phyloP scores from a whole-genome alignment of 2,113 vertebrate genomes.

The Willisornis vidua region DNA sequence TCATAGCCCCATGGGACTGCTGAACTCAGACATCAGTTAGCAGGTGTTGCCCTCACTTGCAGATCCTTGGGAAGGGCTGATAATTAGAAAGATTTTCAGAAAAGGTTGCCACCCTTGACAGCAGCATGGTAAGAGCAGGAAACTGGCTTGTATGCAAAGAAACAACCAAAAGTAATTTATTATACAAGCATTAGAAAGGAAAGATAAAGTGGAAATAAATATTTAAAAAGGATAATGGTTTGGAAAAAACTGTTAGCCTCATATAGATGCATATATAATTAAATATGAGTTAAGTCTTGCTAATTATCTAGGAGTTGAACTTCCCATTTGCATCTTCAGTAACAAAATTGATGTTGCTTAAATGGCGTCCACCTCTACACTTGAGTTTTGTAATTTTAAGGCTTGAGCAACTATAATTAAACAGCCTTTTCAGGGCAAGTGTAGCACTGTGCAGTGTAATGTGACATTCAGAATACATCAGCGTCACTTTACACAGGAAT shows the following conservation, averaged over 20 bases:
- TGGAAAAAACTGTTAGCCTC: not conserved
- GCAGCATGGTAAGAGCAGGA: not conserved
- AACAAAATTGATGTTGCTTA: not conserved
- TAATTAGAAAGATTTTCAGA: not conserved
- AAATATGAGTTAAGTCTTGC: not conserved
- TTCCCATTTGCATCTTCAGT: not conserved
- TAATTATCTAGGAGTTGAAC: not conserved
- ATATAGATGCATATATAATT: not conserved
- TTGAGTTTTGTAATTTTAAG: constrained; percentile 2
- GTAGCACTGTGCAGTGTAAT: not conserved
- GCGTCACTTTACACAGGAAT: constrained; percentile 4
- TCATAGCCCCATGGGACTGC: not conserved
- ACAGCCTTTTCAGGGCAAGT: not conserved
- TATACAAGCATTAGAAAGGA: not conserved
- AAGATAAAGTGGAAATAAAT: not conserved
- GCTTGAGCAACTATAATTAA: constrained; percentile 16
- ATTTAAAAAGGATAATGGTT: not conserved
- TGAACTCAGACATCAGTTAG: not conserved
- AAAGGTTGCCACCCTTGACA: not conserved
- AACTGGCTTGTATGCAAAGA: not conserved
- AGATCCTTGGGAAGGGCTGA: not conserved
- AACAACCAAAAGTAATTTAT: not conserved
- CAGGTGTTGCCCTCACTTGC: not conserved
- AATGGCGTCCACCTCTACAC: not conserved
- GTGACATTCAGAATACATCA: constrained; percentile 51